Conservation (phyloP, 2,797 vertebrate species). For the Enteromius paludinosus region DNA sequence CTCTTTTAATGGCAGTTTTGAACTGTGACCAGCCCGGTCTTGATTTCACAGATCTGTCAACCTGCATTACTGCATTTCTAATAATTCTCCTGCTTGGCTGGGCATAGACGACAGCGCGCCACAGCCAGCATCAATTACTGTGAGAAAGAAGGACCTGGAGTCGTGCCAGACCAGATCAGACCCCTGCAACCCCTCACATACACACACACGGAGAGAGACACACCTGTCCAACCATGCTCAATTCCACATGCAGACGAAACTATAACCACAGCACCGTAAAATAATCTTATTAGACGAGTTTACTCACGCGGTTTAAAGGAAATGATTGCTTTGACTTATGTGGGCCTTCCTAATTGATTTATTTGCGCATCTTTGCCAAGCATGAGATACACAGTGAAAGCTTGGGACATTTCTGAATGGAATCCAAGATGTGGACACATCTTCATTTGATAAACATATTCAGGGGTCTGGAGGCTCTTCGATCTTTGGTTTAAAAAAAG, state of each 20-base stretch:
- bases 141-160: slow-evolving; percentile 45
- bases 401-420: not conserved
- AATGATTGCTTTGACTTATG: slow-evolving; percentile 39
- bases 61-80: slow-evolving; percentile 58
- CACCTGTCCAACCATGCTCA: slow-evolving; percentile 32
- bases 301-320: slow-evolving; percentile 39
- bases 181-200: not conserved
- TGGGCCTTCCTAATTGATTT: slow-evolving; percentile 42
- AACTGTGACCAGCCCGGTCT: slow-evolving; percentile 66
- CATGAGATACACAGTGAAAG: slow-evolving; percentile 17
- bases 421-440: slow-evolving; percentile 7
- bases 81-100: slow-evolving; percentile 62
- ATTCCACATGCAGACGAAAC: slow-evolving; percentile 37
- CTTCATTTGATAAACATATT: slow-evolving; percentile 2
- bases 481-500: slow-evolving; percentile 29
- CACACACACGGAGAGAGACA: slow-evolving; percentile 30
- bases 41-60: slow-evolving; percentile 71
- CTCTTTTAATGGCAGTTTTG: slow-evolving; percentile 67
- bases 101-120: slow-evolving; percentile 48
- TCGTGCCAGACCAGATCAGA: slow-evolving; percentile 22
- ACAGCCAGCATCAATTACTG: slow-evolving; percentile 59
- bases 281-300: slow-evolving; percentile 33
- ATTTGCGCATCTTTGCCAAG: slow-evolving; percentile 30
- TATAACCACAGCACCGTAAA: slow-evolving; percentile 28
- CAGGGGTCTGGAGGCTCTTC: not conserved